Conservation (phyloP, 2,888 invertebrate genomes). For the Brachylomia viminalis region DNA sequence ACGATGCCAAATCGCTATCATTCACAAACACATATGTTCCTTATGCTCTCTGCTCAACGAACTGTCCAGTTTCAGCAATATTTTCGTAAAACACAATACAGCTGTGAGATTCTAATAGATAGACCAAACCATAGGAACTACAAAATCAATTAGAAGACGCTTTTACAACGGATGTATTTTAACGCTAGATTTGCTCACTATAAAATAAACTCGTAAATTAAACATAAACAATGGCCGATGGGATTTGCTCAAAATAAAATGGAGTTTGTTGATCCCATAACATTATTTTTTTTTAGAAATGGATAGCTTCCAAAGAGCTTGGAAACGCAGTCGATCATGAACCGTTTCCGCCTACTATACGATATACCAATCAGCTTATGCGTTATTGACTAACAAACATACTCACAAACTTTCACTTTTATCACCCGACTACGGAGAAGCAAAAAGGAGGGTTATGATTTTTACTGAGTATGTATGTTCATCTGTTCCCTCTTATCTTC, state of each 20-base stretch:
- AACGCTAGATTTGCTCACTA: constrained; percentile 16
- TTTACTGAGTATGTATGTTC: no score
- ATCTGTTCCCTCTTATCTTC: no score
- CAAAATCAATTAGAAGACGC: constrained; percentile 20
- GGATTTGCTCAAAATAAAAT: constrained; percentile 25
- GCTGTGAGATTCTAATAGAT: constrained; percentile 34
- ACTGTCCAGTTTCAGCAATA: constrained; percentile 29
- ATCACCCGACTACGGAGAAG: no score
- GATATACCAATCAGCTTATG: background rate
- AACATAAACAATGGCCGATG: constrained; percentile 6
- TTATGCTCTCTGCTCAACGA: constrained; percentile 28
- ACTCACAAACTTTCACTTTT: background rate
- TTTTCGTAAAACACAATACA: constrained; percentile 32
- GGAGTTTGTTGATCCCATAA: constrained; percentile 23
- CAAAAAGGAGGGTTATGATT: no score
- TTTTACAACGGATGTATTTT: constrained; percentile 10
- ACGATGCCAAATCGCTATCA: constrained; percentile 37
- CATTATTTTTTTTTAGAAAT: background rate
- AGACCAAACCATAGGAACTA: constrained; percentile 44
- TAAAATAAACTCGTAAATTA: constrained; percentile 35
- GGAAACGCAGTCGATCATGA: background rate
- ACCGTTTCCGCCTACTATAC: background rate
- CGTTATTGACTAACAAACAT: background rate
- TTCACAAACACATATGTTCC: constrained; percentile 17
- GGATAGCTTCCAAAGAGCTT: background rate